Evolutionary conservation across 2,888 invertebrate genomes (phyloP).

Genomic region (Scrobipalpa atriplicella): DNA sequence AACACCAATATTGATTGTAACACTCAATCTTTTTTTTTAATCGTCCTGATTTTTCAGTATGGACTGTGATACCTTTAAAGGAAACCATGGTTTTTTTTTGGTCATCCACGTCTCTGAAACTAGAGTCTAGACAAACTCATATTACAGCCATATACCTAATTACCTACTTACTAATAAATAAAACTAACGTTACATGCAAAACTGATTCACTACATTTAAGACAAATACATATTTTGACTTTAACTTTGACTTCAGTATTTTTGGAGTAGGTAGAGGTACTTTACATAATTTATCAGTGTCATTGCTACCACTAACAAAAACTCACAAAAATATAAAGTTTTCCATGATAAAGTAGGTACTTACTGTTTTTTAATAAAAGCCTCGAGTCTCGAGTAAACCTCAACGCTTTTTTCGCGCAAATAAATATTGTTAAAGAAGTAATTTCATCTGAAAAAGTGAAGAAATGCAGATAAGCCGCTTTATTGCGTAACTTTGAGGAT

Average conservation of each 20-base stretch:
- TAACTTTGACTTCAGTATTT: no score
- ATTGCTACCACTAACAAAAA: not conserved
- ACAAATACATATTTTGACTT: no score
- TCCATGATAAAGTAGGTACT: not conserved
- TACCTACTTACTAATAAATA: no score
- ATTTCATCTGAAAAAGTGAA: conserved; percentile 12
- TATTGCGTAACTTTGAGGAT: conserved; percentile 12
- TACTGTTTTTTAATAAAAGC: conserved; percentile 7
- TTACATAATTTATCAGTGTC: not conserved
- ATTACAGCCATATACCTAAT: no score
- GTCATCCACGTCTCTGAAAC: no score
- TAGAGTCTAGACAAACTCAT: no score
- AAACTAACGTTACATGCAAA: no score
- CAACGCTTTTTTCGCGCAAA: not conserved
- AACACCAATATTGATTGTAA: conserved; percentile 19
- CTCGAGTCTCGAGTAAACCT: not conserved
- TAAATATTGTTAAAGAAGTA: conserved; percentile 10
- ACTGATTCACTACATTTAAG: no score
- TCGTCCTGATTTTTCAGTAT: not conserved
- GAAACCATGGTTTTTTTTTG: no score
- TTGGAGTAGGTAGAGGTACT: no score
- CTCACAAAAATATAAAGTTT: not conserved
- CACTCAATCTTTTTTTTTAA: not conserved
- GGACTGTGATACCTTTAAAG: no score
- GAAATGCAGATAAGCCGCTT: conserved; percentile 18